A percentile compares a stretch with the other conserved stretches of the same genome.
Conservation (phyloP, 2,113 vertebrate genomes). For the Brachirus orientalis region DNA sequence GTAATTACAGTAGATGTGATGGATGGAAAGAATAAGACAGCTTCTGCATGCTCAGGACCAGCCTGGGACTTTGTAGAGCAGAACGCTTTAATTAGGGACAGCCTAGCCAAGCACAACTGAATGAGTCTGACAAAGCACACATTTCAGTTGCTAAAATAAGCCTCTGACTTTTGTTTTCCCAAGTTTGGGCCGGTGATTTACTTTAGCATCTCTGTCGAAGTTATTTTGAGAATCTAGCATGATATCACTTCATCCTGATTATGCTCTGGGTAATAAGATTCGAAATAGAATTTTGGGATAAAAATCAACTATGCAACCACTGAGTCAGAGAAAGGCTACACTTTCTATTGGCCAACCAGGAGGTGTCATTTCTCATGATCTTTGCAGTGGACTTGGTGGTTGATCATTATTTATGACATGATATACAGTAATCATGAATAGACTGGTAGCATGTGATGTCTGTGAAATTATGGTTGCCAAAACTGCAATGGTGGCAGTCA, state of each 20-base stretch:
- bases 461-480: too few species aligned
- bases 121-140: constrained; percentile 71
- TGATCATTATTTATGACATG: too few species aligned
- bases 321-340: constrained; percentile 29
- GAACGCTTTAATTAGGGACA: constrained; percentile 82
- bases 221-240: constrained; percentile 34
- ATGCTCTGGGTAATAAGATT: constrained; percentile 30
- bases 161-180: constrained; percentile 57
- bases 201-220: constrained; percentile 39
- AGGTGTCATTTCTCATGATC: too few species aligned
- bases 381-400: too few species aligned
- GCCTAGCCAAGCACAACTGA: constrained; percentile 70
- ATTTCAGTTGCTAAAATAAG: constrained; percentile 70
- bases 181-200: constrained; percentile 53
- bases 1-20: constrained; percentile 82
- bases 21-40: constrained; percentile 76
- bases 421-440: too few species aligned
- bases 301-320: constrained; percentile 39
- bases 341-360: constrained; percentile 28
- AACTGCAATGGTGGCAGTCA: too few species aligned
- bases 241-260: constrained; percentile 54
- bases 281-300: constrained; percentile 26
- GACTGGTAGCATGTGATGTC: too few species aligned
- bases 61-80: constrained; percentile 70
- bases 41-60: constrained; percentile 74